Percentiles rank a stretch among this genome's conserved stretches.
Conservation (phyloP, 2,113 vertebrate species). For the Lepidothrix coronata region DNA sequence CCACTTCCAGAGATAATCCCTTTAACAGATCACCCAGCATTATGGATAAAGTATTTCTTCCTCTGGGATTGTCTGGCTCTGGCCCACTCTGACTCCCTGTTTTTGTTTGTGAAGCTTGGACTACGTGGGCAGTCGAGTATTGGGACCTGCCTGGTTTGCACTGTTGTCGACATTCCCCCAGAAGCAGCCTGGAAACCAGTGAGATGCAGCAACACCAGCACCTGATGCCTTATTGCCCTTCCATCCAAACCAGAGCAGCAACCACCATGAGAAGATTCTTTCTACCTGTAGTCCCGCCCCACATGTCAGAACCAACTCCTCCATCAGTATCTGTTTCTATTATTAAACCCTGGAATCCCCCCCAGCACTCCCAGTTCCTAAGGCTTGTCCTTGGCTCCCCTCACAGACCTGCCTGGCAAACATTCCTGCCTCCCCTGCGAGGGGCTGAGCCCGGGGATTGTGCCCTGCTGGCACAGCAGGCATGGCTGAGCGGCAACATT, state of each 20-base stretch:
- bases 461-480: not conserved
- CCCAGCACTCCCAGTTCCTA: not conserved
- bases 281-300: not conserved
- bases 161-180: not conserved
- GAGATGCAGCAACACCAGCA: fast-evolving
- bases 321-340: not conserved
- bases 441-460: not conserved
- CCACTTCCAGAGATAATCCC: not conserved
- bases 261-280: not conserved
- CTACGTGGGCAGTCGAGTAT: fast-evolving
- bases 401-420: not conserved
- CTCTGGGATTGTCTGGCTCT: not conserved
- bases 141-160: not conserved
- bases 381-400: not conserved
- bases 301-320: not conserved
- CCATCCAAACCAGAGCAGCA: not conserved
- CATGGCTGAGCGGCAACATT: not conserved
- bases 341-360: not conserved
- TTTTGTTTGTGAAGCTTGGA: not conserved
- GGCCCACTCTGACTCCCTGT: not conserved
- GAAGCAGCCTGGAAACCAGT: not conserved
- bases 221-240: not conserved
- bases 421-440: not conserved
- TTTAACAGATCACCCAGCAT: not conserved
- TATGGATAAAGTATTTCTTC: not conserved